Conservation (phyloP, 2,888 invertebrate species). For the Nomada ruficornis region DNA sequence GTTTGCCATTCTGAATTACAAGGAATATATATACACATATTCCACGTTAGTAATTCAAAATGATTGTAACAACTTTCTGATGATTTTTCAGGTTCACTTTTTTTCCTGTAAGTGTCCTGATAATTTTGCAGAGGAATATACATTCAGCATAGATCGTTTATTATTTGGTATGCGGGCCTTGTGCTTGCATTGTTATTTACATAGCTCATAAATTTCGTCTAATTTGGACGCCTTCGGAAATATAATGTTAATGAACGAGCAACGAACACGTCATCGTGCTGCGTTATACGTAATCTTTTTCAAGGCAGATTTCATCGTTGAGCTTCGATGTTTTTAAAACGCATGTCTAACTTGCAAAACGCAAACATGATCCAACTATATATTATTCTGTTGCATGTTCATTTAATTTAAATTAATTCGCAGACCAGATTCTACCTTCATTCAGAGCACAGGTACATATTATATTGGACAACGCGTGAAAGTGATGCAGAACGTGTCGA, state of each 20-base stretch:
- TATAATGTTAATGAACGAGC: neutral
- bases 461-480: neutral
- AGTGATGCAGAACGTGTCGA: constrained; percentile 2
- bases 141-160: neutral
- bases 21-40: too few relatives aligned
- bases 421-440: neutral
- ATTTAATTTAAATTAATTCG: constrained; percentile 11
- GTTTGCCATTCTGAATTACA: too few relatives aligned
- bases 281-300: neutral
- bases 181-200: neutral
- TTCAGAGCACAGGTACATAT: too few relatives aligned
- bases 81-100: neutral
- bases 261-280: neutral
- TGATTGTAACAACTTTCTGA: neutral
- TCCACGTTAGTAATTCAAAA: too few relatives aligned
- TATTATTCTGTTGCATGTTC: too few relatives aligned
- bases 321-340: constrained; percentile 1
- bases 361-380: too few relatives aligned
- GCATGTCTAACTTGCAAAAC: constrained; percentile 7
- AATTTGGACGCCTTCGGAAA: constrained; percentile 10
- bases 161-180: neutral
- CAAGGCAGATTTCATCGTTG: neutral
- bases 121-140: too few relatives aligned
- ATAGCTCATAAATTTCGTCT: neutral
- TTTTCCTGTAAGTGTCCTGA: too few relatives aligned